These are phyloP conservation scores for Merops nubicus DNA, from an alignment of 2,113 vertebrate species.

Conservation along the genomic window DNA sequence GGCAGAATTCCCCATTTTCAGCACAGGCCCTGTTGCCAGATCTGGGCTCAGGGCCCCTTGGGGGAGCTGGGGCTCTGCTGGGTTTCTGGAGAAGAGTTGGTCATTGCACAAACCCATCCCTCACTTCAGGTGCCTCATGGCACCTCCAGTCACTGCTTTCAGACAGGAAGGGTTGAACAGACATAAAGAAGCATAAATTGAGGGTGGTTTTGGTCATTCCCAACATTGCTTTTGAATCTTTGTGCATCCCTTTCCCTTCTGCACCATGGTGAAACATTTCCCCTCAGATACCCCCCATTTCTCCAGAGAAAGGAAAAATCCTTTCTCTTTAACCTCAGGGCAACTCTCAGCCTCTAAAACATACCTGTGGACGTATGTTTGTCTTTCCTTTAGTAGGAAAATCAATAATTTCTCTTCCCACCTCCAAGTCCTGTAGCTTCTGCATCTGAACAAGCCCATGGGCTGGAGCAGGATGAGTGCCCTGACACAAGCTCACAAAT, in stretches of 20 bases:
- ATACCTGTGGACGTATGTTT: not conserved
- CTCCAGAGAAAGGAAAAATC: not conserved
- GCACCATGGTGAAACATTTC: not conserved
- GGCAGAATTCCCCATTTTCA: not conserved
- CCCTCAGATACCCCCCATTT: not conserved
- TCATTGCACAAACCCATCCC: not conserved
- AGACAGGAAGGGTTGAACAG: not conserved
- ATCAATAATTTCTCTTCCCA: not conserved
- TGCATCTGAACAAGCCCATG: not conserved
- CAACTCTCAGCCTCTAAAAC: not conserved
- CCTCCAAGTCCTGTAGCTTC: not conserved
- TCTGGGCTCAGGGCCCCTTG: rapidly evolving
- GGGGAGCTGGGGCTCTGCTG: not conserved
- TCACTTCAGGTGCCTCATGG: rapidly evolving
- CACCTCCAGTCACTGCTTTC: not conserved
- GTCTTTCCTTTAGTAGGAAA: not conserved
- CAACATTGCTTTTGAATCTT: not conserved
- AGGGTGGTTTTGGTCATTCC: not conserved
- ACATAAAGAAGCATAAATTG: not conserved
- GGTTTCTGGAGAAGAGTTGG: not conserved
- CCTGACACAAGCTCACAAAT: not conserved
- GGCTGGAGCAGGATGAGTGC: not conserved
- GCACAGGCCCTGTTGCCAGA: not conserved
- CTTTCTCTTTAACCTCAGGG: not conserved
- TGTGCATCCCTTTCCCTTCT: not conserved